A percentile compares a stretch with the other conserved stretches of the same genome.
Conservation (phyloP, 2,113 vertebrate species). For the Anoura caudifer region DNA sequence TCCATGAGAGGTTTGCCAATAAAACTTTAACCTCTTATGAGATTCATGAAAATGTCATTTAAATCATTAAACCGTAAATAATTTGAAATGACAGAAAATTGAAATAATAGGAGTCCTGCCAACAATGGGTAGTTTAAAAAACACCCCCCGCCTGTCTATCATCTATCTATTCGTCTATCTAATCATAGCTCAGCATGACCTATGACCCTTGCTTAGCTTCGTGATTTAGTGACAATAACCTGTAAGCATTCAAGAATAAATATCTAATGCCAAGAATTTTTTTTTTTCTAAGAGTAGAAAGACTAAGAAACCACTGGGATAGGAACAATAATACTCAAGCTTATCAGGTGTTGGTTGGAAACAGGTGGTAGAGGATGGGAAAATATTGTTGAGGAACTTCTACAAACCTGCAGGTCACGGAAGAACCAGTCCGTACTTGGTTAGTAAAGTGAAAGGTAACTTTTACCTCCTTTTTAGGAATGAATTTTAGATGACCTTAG, state of each 20-base stretch:
- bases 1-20: constrained; percentile 32
- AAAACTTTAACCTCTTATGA: constrained; percentile 38
- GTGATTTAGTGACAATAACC: background rate
- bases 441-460: constrained; percentile 26
- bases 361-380: background rate
- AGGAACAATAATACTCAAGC: background rate
- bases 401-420: background rate
- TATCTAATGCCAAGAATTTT: background rate
- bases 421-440: background rate
- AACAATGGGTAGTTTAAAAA: background rate
- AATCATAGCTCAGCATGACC: fast-evolving
- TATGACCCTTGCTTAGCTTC: background rate
- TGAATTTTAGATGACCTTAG: background rate
- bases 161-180: background rate
- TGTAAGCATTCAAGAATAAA: background rate
- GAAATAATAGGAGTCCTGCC: background rate
- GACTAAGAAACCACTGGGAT: background rate
- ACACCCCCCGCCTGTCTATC: background rate
- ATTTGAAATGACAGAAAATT: background rate
- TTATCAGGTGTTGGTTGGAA: background rate
- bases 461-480: constrained; percentile 28
- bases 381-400: background rate
- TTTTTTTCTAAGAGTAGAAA: background rate
- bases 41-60: background rate
- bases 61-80: constrained; percentile 53